Conservation (phyloP, 53 echinoderm and acorn worm genomes). For the Paracentrotus lividus region DNA sequence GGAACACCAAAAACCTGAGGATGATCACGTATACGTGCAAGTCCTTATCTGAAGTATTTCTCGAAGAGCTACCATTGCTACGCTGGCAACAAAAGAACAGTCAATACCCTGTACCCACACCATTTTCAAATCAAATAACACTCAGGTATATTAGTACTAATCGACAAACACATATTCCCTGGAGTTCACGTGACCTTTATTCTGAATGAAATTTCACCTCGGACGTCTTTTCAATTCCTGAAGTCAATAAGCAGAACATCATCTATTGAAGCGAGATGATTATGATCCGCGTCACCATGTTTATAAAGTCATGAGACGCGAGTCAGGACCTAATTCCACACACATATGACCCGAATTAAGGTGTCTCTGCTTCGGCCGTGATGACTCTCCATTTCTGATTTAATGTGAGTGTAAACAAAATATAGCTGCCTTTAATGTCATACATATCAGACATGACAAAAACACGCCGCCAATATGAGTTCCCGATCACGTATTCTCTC, state of each 20-base stretch:
- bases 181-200: slow-evolving; percentile 42
- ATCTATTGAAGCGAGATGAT: slow-evolving; percentile 21
- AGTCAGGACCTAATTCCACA: not conserved
- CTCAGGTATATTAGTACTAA: not conserved
- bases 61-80: not conserved
- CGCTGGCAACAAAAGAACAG: slow-evolving; percentile 27
- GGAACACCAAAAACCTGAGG: not conserved
- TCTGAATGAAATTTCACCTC: slow-evolving; percentile 22
- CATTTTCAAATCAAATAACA: slow-evolving; percentile 22
- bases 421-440: slow-evolving; percentile 54
- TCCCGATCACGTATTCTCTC: slow-evolving; percentile 47
- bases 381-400: not conserved
- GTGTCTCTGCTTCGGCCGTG: not conserved
- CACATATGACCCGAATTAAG: not conserved
- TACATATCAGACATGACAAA: not conserved
- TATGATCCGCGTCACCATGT: slow-evolving; percentile 15
- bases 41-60: not conserved
- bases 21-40: not conserved
- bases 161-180: slow-evolving; percentile 20
- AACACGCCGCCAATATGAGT: slow-evolving; percentile 28
- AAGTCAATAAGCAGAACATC: slow-evolving; percentile 37
- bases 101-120: not conserved
- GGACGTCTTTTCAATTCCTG: not conserved
- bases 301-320: not conserved
- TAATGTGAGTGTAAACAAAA: slow-evolving; percentile 18